A percentile compares a stretch with the other conserved stretches of the same genome.
Conservation (phyloP, 1,140 invertebrate species). For the Platyscapa corneri region DNA sequence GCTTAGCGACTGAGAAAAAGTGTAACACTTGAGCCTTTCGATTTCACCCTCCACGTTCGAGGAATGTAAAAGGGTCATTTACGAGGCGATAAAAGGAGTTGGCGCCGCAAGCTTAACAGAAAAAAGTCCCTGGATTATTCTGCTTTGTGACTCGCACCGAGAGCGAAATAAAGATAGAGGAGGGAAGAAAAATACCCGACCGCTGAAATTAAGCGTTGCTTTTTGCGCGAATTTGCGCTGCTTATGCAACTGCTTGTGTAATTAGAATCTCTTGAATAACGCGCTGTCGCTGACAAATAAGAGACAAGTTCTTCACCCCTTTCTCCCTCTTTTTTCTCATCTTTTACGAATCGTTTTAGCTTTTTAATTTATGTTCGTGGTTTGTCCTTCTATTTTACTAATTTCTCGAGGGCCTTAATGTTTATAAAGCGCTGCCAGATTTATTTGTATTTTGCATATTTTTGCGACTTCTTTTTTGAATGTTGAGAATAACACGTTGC, state of each 20-base stretch:
- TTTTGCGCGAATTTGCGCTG: constrained; percentile 35
- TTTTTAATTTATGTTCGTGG: neutral
- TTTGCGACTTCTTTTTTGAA: neutral
- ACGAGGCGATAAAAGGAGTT: constrained; percentile 45
- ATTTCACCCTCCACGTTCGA: neutral
- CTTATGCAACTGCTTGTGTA: neutral
- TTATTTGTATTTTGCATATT: neutral
- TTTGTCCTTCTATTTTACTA: neutral
- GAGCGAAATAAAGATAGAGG: constrained; percentile 21
- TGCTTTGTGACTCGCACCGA: constrained; percentile 7
- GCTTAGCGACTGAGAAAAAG: neutral
- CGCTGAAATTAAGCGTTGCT: constrained; percentile 20
- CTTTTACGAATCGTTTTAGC: neutral
- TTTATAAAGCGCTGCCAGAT: neutral
- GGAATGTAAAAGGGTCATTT: constrained; percentile 35
- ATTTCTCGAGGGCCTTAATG: neutral
- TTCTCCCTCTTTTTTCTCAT: constrained; percentile 23
- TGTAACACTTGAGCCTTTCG: neutral
- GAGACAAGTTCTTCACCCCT: constrained; percentile 14
- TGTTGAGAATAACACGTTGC: neutral
- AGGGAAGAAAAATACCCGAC: constrained; percentile 31
- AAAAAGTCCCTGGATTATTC: constrained; percentile 24
- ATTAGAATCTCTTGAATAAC: constrained; percentile 9
- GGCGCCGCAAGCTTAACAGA: constrained; percentile 28
- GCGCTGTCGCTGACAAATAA: neutral